Evolutionary conservation across 2,888 invertebrate species (phyloP).

Genomic region (Choristoneura rosaceana): DNA sequence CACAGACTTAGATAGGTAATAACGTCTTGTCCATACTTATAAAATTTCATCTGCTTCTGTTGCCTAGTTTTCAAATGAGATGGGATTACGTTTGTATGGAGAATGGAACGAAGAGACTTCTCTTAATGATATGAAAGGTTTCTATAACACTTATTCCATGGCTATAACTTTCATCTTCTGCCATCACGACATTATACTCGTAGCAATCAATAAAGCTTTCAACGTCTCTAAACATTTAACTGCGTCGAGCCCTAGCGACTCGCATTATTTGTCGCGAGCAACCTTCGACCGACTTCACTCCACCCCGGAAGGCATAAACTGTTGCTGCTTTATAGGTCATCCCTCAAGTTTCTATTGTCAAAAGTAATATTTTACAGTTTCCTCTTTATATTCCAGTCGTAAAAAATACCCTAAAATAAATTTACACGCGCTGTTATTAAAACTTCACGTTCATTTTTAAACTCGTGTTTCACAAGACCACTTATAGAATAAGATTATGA

Average conservation of each 20-base stretch:
- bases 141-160: background rate
- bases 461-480: background rate
- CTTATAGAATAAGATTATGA: background rate
- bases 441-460: background rate
- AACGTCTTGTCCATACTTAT: too few relatives aligned
- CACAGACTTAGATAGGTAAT: too few relatives aligned
- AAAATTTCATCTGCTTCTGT: too few relatives aligned
- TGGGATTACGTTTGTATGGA: too few relatives aligned
- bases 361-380: slow-evolving; percentile 52
- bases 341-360: slow-evolving; percentile 53
- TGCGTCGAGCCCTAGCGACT: slow-evolving; percentile 9
- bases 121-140: too few relatives aligned
- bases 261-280: slow-evolving; percentile 27
- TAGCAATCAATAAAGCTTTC: slow-evolving; percentile 9
- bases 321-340: slow-evolving; percentile 50
- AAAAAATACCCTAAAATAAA: slow-evolving; percentile 43
- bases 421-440: slow-evolving; percentile 22
- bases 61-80: too few relatives aligned
- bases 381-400: slow-evolving; percentile 49
- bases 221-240: slow-evolving; percentile 30
- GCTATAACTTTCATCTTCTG: background rate
- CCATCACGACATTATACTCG: slow-evolving; percentile 16
- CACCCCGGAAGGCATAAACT: slow-evolving; percentile 45
- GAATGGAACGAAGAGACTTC: too few relatives aligned
- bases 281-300: slow-evolving; percentile 24